Conservation (phyloP, 1,140 invertebrate species). For the Maniola jurtina region DNA sequence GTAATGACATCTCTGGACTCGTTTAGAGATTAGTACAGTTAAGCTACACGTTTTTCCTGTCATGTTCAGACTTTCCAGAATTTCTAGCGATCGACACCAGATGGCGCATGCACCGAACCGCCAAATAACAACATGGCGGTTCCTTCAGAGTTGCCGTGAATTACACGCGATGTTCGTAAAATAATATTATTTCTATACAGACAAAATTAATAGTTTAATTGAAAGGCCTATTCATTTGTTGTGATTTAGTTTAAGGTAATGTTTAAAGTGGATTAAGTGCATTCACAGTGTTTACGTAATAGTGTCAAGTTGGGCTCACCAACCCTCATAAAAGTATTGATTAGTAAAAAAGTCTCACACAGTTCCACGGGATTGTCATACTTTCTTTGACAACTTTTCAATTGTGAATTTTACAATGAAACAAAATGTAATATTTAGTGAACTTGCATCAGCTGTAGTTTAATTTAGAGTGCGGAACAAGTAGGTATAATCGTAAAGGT, state of each 20-base stretch:
- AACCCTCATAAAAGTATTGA: constrained; percentile 50
- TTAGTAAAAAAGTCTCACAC: constrained; percentile 34
- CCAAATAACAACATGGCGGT: constrained; percentile 57
- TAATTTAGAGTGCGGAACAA: constrained; percentile 1
- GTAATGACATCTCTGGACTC: constrained; percentile 26
- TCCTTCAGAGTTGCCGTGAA: constrained; percentile 43
- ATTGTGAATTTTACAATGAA: neutral
- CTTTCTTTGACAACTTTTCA: neutral
- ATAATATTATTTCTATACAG: constrained; percentile 33
- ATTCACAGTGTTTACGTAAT: constrained; percentile 40
- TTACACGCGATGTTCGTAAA: constrained; percentile 46
- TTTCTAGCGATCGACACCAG: constrained; percentile 43
- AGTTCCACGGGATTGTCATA: constrained; percentile 6
- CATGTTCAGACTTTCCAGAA: constrained; percentile 16
- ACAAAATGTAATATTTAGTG: neutral
- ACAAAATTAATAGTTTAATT: constrained; percentile 30
- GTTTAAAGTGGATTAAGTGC: constrained; percentile 37
- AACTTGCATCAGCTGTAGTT: neutral
- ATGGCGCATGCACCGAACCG: constrained; percentile 42
- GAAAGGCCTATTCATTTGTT: constrained; percentile 24
- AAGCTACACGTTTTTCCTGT: constrained; percentile 8
- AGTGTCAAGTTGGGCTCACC: constrained; percentile 31
- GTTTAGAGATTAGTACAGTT: constrained; percentile 11
- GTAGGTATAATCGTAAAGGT: constrained; percentile 12
- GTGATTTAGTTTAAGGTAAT: constrained; percentile 25